Percentiles rank a stretch among this genome's conserved stretches.
Evolutionary conservation across 2,888 invertebrate species (phyloP).

Genomic region (Sialis fuliginosa): DNA sequence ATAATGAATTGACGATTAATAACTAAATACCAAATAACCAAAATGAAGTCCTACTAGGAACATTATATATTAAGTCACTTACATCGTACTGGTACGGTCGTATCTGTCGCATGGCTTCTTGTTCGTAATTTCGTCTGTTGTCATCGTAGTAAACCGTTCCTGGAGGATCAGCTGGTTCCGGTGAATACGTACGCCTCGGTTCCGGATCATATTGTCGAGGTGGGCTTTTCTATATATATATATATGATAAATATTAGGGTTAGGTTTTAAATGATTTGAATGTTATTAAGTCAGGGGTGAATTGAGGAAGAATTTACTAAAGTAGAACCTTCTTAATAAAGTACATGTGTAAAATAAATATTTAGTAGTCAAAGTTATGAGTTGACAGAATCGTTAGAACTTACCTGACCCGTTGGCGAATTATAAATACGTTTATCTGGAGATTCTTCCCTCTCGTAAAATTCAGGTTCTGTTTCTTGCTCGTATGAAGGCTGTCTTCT

Average conservation of each 20-base stretch:
- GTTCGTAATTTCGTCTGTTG: conserved; percentile 21
- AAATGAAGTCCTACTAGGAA: neutral
- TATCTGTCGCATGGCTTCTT: conserved; percentile 20
- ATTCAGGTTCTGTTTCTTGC: conserved; percentile 4
- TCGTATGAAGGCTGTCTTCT: conserved; percentile 3
- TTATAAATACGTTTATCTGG: conserved; percentile 1
- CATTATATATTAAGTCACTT: conserved; percentile 10
- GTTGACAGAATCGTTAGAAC: neutral
- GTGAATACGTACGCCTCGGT: conserved; percentile 17
- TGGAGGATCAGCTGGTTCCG: conserved; percentile 12
- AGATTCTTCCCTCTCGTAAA: neutral
- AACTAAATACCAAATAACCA: neutral
- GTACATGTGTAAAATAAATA: neutral
- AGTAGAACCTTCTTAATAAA: neutral
- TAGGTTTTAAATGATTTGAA: too few relatives aligned
- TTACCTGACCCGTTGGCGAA: conserved; percentile 5
- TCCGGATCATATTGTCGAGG: conserved; percentile 16
- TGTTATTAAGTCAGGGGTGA: too few relatives aligned
- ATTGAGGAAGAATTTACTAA: too few relatives aligned
- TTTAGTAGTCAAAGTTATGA: neutral
- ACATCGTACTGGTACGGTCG: conserved; percentile 21
- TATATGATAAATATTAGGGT: neutral
- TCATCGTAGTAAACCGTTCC: conserved; percentile 12
- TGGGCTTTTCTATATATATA: conserved; percentile 17
- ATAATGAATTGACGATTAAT: too few relatives aligned